Evolutionary conservation across 2,113 vertebrate species (phyloP).

Genomic region (Onychorhynchus coronatus): DNA sequence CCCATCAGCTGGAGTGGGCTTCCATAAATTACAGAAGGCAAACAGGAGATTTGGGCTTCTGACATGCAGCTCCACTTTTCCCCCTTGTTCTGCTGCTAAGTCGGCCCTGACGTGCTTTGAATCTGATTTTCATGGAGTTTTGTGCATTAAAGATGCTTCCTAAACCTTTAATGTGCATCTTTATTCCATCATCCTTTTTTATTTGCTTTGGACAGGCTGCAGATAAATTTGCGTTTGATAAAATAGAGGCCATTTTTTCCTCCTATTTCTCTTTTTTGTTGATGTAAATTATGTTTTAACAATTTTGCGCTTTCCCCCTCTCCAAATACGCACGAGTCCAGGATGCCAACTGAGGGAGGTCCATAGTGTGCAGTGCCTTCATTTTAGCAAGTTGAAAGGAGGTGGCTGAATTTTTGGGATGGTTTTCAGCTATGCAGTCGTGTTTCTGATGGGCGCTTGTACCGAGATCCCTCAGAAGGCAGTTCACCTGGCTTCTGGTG

Average conservation of each 20-base stretch:
- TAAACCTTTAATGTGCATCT: neutral
- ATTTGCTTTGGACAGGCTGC: neutral
- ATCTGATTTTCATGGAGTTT: neutral
- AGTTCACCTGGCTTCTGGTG: neutral
- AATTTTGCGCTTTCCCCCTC: neutral
- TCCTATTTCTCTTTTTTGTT: neutral
- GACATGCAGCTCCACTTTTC: neutral
- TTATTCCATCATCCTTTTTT: neutral
- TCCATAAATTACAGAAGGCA: neutral
- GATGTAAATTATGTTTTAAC: neutral
- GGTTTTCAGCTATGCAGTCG: neutral
- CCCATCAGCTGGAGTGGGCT: neutral
- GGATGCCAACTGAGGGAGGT: neutral
- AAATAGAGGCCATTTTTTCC: neutral
- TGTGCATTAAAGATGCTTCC: neutral
- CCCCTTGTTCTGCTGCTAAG: neutral
- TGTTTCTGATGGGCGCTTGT: neutral
- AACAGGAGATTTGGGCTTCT: neutral
- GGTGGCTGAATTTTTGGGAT: neutral
- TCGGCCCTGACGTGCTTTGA: neutral
- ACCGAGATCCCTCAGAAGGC: neutral
- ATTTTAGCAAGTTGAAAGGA: neutral
- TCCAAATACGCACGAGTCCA: neutral
- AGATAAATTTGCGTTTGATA: neutral
- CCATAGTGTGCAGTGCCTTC: rapidly evolving